A percentile compares a stretch with the other conserved stretches of the same genome.
Conservation (phyloP, 2,113 vertebrate genomes). For the Ceyx cyanopectus region DNA sequence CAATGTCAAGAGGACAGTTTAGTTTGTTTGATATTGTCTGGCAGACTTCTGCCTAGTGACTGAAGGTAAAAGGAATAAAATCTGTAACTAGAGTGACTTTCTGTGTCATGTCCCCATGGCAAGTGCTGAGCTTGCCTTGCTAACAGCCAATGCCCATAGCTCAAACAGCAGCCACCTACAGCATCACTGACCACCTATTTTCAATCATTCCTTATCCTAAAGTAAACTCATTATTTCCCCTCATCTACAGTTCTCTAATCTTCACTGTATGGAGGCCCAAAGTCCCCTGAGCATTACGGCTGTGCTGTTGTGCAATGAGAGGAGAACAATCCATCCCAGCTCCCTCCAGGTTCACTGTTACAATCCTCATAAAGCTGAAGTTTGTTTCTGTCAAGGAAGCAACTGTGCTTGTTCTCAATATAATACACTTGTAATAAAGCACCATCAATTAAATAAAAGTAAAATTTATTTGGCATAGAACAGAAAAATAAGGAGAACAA, state of each 20-base stretch:
- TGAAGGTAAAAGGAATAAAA: not conserved
- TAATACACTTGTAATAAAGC: not conserved
- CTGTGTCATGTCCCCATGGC: not conserved
- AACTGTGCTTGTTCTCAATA: not conserved
- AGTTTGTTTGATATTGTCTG: not conserved
- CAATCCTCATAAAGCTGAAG: rapidly evolving
- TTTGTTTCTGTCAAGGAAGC: not conserved
- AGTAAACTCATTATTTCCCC: not conserved
- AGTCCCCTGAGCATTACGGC: not conserved
- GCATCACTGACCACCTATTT: not conserved
- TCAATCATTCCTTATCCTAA: not conserved
- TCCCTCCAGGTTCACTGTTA: not conserved
- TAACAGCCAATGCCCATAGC: not conserved
- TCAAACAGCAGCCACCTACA: not conserved
- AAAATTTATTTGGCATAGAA: slow-evolving; percentile 65
- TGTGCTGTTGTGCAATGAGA: not conserved
- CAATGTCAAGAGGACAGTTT: not conserved
- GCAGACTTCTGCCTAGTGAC: not conserved
- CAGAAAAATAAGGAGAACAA: slow-evolving; percentile 45
- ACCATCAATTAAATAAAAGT: slow-evolving; percentile 59
- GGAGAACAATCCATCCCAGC: not conserved
- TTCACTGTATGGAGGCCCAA: not conserved
- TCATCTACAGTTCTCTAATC: not conserved
- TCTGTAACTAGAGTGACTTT: not conserved
- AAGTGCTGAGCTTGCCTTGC: not conserved